Percentiles rank a stretch among this genome's conserved stretches.
phyloP scores from a whole-genome alignment of 2,113 vertebrate species.

The Scomber japonicus region DNA sequence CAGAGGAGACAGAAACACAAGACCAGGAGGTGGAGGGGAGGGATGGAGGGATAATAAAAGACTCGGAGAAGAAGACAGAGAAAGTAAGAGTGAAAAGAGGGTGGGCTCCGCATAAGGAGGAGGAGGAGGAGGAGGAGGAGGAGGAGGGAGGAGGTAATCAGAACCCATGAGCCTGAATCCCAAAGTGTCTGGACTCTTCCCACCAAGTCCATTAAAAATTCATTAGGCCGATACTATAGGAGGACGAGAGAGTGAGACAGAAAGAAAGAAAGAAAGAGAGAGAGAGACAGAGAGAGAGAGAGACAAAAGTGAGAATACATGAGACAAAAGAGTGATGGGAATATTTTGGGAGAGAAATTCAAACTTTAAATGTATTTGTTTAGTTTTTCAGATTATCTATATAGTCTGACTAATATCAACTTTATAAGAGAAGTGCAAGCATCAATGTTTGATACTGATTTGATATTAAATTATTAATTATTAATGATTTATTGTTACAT shows the following conservation, averaged over 20 bases:
- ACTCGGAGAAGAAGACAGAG: conserved; percentile 52
- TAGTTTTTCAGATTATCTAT: background rate
- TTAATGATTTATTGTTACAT: too few relatives aligned
- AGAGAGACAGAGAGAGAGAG: conserved; percentile 30
- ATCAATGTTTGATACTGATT: too few relatives aligned
- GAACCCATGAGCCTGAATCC: conserved; percentile 72
- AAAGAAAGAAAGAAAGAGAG: conserved; percentile 34
- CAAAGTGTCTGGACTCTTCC: conserved; percentile 79
- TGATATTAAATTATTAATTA: too few relatives aligned
- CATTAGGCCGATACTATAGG: conserved; percentile 68
- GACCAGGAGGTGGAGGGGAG: conserved; percentile 50
- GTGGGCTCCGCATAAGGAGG: conserved; percentile 37
- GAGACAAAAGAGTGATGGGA: background rate
- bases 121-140: conserved; percentile 34
- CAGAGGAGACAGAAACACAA: conserved; percentile 62
- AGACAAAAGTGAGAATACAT: background rate
- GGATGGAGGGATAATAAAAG: conserved; percentile 54
- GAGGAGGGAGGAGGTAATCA: conserved; percentile 72
- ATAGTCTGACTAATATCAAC: background rate
- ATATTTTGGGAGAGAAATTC: background rate
- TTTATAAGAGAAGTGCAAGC: background rate
- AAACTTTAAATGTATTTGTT: background rate
- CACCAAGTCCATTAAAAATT: conserved; percentile 82
- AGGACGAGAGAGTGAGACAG: conserved; percentile 48
- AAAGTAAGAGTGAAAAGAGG: conserved; percentile 65